Conservation (phyloP, 2,797 vertebrate genomes). For the Scomberomorus guttatus region DNA sequence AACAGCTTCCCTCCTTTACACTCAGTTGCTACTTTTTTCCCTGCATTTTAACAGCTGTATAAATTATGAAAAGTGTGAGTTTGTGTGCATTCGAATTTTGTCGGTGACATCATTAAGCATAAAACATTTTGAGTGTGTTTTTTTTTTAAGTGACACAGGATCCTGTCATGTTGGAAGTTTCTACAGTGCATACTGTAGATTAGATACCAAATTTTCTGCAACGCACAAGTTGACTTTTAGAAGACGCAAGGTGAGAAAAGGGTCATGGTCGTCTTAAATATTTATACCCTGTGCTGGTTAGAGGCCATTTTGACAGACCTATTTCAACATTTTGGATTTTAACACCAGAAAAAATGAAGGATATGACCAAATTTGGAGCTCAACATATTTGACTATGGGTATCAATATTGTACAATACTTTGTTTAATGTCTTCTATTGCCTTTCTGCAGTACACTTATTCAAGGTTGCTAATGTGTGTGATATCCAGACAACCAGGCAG, state of each 20-base stretch:
- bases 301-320: too few species aligned
- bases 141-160: not conserved
- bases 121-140: not conserved
- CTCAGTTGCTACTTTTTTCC: too few species aligned
- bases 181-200: too few species aligned
- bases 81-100: not conserved
- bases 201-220: too few species aligned
- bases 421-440: not conserved
- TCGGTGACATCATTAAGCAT: not conserved
- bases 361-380: slow-evolving; percentile 8
- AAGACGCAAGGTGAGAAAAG: not conserved
- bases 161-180: not conserved
- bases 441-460: not conserved
- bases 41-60: not conserved
- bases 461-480: slow-evolving; percentile 4
- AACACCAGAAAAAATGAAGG: slow-evolving; percentile 10
- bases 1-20: not conserved
- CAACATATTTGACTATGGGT: not conserved
- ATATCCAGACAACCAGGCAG: slow-evolving; percentile 30
- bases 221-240: not conserved
- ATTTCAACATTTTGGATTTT: slow-evolving; percentile 3
- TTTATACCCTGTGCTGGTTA: not conserved
- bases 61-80: not conserved
- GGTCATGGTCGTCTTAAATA: not conserved
- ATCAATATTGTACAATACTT: not conserved